A percentile compares a stretch with the other conserved stretches of the same genome.
Evolutionary conservation across 2,888 invertebrate species (phyloP).

Genomic region (Drosophila villosipedis): DNA sequence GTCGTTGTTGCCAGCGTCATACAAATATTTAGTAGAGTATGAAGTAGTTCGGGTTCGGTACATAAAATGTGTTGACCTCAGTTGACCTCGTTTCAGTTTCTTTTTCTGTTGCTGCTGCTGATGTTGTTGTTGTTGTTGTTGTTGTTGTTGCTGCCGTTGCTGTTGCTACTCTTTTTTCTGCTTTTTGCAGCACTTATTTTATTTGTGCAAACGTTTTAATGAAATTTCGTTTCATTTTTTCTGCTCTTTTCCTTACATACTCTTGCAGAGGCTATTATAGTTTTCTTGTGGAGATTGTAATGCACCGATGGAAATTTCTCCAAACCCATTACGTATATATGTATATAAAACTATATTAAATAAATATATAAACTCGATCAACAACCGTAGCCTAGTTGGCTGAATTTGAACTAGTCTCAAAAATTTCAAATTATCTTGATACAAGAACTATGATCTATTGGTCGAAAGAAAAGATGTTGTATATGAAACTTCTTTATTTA

Average conservation of each 20-base stretch:
- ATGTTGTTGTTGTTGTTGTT: conserved; percentile 15
- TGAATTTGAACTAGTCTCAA: neutral
- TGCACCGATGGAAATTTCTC: conserved; percentile 16
- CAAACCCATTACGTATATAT: neutral
- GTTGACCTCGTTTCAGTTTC: conserved; percentile 83
- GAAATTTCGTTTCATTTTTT: conserved; percentile 73
- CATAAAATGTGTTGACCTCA: conserved; percentile 84
- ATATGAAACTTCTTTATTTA: neutral
- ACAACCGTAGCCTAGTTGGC: neutral
- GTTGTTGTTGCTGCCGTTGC: conserved; percentile 19
- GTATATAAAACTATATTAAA: neutral
- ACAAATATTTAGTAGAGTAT: conserved; percentile 83
- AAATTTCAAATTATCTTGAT: neutral
- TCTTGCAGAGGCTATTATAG: neutral
- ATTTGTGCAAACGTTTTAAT: conserved; percentile 79
- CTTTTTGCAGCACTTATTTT: conserved; percentile 76
- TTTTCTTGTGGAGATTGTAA: neutral
- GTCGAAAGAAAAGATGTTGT: neutral
- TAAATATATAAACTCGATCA: neutral
- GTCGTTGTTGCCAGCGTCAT: conserved; percentile 64
- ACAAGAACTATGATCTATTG: neutral
- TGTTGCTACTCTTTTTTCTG: conserved; percentile 56
- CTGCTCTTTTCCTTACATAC: conserved; percentile 17
- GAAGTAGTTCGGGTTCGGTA: conserved; percentile 83
- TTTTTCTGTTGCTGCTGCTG: conserved; percentile 57